Evolutionary conservation across 2,888 invertebrate species (phyloP), one percentile per base, ranked within the genome.

Genomic region (Drosophila testacea): DNA sequence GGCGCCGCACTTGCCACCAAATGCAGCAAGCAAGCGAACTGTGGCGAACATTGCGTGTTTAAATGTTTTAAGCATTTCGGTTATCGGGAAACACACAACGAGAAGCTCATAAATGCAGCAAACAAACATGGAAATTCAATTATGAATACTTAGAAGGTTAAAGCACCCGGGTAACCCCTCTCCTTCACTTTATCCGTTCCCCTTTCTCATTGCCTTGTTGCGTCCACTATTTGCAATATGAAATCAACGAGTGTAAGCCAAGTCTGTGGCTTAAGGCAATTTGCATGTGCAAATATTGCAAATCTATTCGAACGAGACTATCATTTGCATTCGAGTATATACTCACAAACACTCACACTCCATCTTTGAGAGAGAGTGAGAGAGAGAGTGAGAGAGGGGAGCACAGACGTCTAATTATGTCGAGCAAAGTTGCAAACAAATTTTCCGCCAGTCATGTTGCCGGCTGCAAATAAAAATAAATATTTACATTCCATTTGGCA

Each of bases 401-500:
- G 54, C 57, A 79, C 80, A 88, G 77, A 83, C 78, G 83, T 83
- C 84, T 84, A 84, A 84, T 88, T 84, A 84, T 84, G 88, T 79
- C 71, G 83, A 82, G 69, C 67, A 65, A 69, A 69, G 83, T 81
- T 75, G 74, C 79, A 84, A 86, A 83, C 79, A 83, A 83, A 81
- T 81, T 87, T 76, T 65, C 63, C 68, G 39, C 46, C 46, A 50
- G 60, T 32, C 57, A 61, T 69, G 79, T 55, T 55, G 55, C 55
- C 65, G 69, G 70, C 56, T 83, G 81, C 81, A 84, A 88, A 84
- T 88, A 88, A 88, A 86, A 86, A 88, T 87, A 86, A 86, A 86
- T 86, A 88, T 86, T 86, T 86, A 84, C 87, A 88, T 86, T 86
- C 89, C 88, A 86, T 86, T 86, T 88, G 84, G 83, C 77, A 81